Conservation (phyloP, 1,140 invertebrate genomes). For the Centruroides sculpturatus region DNA sequence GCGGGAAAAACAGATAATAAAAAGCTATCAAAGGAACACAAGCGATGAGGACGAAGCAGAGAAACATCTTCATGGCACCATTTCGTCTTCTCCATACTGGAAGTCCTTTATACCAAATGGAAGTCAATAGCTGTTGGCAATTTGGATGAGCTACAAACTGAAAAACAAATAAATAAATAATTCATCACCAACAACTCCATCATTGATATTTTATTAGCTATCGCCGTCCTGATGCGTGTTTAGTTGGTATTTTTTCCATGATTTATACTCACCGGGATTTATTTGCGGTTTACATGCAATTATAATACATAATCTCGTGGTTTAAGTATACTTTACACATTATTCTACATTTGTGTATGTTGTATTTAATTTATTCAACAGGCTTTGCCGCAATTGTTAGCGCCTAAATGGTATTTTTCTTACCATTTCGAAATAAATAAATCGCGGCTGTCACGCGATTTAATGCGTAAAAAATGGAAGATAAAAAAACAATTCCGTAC, state of each 20-base stretch:
- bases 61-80: slow-evolving; percentile 31
- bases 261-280: background rate
- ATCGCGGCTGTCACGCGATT: too few relatives aligned
- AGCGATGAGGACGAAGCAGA: slow-evolving; percentile 32
- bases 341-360: too few relatives aligned
- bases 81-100: slow-evolving; percentile 38
- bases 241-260: background rate
- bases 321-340: too few relatives aligned
- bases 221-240: background rate
- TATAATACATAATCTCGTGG: too few relatives aligned
- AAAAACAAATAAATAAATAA: slow-evolving; percentile 11
- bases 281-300: too few relatives aligned
- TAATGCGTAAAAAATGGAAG: too few relatives aligned
- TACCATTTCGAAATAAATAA: too few relatives aligned
- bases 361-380: too few relatives aligned
- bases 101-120: slow-evolving; percentile 41
- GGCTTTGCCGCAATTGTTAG: too few relatives aligned
- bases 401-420: too few relatives aligned
- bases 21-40: slow-evolving; percentile 35
- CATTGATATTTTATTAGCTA: background rate
- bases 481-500: slow-evolving; percentile 22
- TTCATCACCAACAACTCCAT: background rate
- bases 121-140: slow-evolving; percentile 40
- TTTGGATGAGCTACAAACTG: slow-evolving; percentile 43
- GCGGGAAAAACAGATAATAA: slow-evolving; percentile 36